Evolutionary conservation across 2,888 invertebrate species (phyloP).

Genomic region (Drosophila borborema): DNA sequence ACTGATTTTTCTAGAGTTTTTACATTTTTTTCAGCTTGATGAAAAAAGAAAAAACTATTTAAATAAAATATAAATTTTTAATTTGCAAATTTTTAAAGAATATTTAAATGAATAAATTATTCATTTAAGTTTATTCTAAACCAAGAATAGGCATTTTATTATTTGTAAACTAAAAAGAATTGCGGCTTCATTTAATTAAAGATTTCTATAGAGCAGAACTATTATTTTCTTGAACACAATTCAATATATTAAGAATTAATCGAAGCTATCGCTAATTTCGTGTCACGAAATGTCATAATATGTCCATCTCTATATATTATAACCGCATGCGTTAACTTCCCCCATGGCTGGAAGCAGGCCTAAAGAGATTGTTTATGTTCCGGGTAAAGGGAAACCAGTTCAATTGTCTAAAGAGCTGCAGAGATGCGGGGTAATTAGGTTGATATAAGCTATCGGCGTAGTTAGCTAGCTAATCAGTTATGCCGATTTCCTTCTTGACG

Average conservation of each 20-base stretch:
- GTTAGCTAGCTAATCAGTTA: slow-evolving; percentile 5
- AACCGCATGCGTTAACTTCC: slow-evolving; percentile 5
- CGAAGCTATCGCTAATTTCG: background rate
- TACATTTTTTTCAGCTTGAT: too few species aligned
- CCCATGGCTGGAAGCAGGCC: background rate
- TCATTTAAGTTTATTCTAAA: too few species aligned
- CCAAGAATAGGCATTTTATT: too few species aligned
- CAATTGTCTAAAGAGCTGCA: slow-evolving; percentile 14
- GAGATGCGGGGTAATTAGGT: background rate
- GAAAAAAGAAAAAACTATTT: too few species aligned
- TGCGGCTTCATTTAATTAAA: background rate
- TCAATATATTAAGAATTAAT: background rate
- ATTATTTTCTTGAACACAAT: too few species aligned
- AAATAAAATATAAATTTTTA: too few species aligned
- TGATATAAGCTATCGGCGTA: background rate
- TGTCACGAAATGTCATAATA: background rate
- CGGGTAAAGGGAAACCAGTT: slow-evolving; percentile 23
- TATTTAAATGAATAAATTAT: too few species aligned
- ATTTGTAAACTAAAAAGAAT: background rate
- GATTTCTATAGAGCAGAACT: too few species aligned
- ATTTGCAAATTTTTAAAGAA: too few species aligned
- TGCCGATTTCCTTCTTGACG: slow-evolving; percentile 30
- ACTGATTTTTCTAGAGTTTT: background rate
- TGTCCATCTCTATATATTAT: slow-evolving; percentile 3
- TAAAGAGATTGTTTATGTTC: slow-evolving; percentile 25